Evolutionary conservation across 2,888 invertebrate species (phyloP).

Genomic region (Sturmia bella): DNA sequence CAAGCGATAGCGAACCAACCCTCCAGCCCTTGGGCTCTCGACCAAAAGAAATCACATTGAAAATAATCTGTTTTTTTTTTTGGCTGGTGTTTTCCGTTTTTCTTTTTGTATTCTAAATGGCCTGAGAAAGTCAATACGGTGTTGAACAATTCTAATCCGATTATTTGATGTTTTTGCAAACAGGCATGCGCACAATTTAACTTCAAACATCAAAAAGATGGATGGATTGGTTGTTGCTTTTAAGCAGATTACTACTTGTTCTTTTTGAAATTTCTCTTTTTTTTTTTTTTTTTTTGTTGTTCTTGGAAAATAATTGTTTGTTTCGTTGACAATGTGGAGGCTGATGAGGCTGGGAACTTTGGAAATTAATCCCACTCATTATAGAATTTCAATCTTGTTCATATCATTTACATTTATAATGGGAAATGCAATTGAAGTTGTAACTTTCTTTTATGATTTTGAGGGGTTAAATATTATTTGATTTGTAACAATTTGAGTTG

Average conservation of each 20-base stretch:
- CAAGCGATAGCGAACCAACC: constrained; percentile 44
- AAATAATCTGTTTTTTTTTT: constrained; percentile 54
- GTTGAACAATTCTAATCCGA: constrained; percentile 78
- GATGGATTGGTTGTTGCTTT: constrained; percentile 67
- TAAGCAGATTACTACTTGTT: constrained; percentile 76
- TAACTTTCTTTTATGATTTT: neutral
- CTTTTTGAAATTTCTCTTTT: constrained; percentile 14
- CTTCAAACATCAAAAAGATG: constrained; percentile 46
- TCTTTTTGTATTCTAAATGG: constrained; percentile 40
- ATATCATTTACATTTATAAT: constrained; percentile 63
- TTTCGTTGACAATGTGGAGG: constrained; percentile 67
- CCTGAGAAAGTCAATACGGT: constrained; percentile 79
- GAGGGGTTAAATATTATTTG: constrained; percentile 47
- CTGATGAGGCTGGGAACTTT: constrained; percentile 69
- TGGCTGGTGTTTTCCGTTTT: constrained; percentile 11
- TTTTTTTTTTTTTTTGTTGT: constrained; percentile 35
- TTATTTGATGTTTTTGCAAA: constrained; percentile 72
- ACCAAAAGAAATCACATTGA: neutral
- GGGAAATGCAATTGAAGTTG: constrained; percentile 42
- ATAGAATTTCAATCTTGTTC: constrained; percentile 50
- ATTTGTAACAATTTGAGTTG: constrained; percentile 49
- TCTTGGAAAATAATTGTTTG: constrained; percentile 77
- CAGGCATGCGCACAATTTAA: constrained; percentile 67
- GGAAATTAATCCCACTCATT: constrained; percentile 63
- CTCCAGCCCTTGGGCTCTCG: constrained; percentile 41